Conservation (phyloP, 2,113 vertebrate species). For the Ursus arctos region DNA sequence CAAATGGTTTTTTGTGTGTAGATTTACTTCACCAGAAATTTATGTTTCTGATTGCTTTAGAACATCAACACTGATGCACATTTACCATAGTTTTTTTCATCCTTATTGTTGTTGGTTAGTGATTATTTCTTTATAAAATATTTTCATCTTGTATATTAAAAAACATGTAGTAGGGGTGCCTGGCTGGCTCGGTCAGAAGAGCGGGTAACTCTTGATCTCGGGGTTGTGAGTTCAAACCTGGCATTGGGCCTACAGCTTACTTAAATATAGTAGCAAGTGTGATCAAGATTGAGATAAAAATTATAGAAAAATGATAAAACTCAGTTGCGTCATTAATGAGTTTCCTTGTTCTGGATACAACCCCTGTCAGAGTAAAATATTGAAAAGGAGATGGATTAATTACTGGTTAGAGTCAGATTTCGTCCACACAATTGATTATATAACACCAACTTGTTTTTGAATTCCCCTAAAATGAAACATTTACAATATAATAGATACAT, state of each 20-base stretch:
- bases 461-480: not conserved
- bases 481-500: not conserved
- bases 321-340: not conserved
- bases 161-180: not conserved
- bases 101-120: not conserved
- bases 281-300: not conserved
- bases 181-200: not conserved
- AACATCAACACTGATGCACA: not conserved
- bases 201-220: not conserved
- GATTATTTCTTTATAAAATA: not conserved
- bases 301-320: constrained; percentile 26
- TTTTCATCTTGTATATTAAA: not conserved
- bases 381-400: not conserved
- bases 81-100: not conserved
- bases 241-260: not conserved
- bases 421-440: not conserved
- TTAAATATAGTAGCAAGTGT: not conserved
- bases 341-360: not conserved
- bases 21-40: constrained; percentile 7
- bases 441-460: not conserved
- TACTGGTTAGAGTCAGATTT: not conserved
- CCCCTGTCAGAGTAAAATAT: not conserved
- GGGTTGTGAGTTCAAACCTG: not conserved
- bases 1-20: not conserved
- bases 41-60: not conserved